phyloP scores from a whole-genome alignment of 2,797 vertebrate species.

The Sebastes paucispinis region DNA sequence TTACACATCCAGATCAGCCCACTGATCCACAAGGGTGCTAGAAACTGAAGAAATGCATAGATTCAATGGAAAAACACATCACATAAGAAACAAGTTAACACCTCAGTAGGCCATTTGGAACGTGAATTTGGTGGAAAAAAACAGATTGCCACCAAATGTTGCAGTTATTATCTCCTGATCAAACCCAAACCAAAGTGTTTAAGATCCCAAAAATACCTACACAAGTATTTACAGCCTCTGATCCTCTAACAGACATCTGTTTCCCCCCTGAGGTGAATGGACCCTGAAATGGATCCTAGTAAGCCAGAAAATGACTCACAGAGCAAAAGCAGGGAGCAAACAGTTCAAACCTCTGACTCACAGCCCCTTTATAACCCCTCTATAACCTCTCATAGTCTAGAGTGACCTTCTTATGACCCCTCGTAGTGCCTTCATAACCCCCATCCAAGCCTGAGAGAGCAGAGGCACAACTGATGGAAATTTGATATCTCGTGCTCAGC shows the following conservation, averaged over 20 bases:
- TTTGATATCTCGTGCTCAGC: slow-evolving; percentile 45
- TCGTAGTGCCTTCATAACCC: slow-evolving; percentile 51
- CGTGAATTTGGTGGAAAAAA: not conserved
- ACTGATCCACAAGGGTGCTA: not conserved
- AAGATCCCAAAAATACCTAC: slow-evolving; percentile 35
- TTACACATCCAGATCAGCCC: not conserved
- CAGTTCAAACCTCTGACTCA: slow-evolving; percentile 70
- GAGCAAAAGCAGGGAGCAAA: slow-evolving; percentile 43
- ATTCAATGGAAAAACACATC: not conserved
- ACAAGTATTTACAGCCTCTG: slow-evolving; percentile 49
- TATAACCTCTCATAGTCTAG: slow-evolving; percentile 53
- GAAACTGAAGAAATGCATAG: not conserved
- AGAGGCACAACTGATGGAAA: slow-evolving; percentile 63
- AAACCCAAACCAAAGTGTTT: slow-evolving; percentile 7
- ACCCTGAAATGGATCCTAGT: slow-evolving; percentile 73
- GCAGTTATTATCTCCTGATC: not conserved
- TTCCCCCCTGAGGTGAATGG: slow-evolving; percentile 62
- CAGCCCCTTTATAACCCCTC: slow-evolving; percentile 50
- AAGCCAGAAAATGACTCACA: slow-evolving; percentile 73
- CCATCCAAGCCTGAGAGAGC: slow-evolving; percentile 53
- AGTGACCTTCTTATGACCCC: slow-evolving; percentile 64
- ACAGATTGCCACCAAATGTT: not conserved
- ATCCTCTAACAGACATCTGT: slow-evolving; percentile 67
- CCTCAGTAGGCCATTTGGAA: not conserved
- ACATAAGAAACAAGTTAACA: not conserved